These are phyloP conservation scores for Enteromius fasciolatus DNA, from an alignment of 2,797 vertebrate species.

Conservation along the genomic window DNA sequence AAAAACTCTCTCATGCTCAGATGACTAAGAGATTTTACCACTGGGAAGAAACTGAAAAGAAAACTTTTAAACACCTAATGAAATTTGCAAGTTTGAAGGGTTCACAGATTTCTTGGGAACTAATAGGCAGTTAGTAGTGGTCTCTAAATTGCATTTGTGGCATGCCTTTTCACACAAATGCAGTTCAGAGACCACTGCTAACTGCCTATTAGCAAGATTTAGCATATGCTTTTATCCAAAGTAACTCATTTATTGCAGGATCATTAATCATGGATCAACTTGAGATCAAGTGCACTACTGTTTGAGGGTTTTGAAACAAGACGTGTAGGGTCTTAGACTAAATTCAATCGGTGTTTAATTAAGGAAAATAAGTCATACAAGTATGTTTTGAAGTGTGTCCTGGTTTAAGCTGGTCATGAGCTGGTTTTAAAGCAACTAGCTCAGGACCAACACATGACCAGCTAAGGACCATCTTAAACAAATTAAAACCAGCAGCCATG, in stretches of 20 bases:
- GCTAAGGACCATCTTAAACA: no score
- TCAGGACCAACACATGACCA: no score
- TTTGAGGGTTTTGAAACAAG: not conserved
- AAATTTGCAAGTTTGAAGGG: not conserved
- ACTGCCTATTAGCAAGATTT: conserved; percentile 1
- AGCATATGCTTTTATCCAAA: conserved; percentile 11
- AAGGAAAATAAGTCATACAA: not conserved
- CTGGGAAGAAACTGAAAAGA: conserved; percentile 4
- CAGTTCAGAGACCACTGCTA: not conserved
- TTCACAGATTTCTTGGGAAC: not conserved
- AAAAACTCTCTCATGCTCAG: not conserved
- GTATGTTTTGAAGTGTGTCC: no score
- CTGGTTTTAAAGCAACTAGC: no score
- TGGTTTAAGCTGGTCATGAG: no score
- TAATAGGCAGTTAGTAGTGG: not conserved
- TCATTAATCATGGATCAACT: not conserved
- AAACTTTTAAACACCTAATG: not conserved
- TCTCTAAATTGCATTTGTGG: not conserved
- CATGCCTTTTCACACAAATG: not conserved
- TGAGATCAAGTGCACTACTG: not conserved
- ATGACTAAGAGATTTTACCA: conserved; percentile 13
- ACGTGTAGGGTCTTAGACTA: not conserved
- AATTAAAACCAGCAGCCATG: no score
- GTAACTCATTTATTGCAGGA: not conserved
- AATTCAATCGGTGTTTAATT: not conserved